Base-by-base conservation (phyloP, 2,797 vertebrate genomes). In the Hyperoplus immaculatus region DNA sequence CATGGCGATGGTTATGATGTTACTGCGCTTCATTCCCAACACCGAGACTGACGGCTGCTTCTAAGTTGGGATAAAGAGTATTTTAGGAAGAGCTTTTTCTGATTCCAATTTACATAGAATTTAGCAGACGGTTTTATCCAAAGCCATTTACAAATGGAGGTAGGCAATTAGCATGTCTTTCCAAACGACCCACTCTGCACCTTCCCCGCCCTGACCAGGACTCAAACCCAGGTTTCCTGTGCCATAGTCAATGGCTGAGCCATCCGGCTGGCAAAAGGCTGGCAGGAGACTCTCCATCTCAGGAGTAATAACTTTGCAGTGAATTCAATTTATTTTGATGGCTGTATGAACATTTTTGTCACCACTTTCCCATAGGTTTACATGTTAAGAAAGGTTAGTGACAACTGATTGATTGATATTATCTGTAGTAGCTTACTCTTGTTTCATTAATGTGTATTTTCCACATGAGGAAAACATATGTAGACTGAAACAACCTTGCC, bases 1-100 rank as follows among this genome's bases (percentile, higher is more conserved):
- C 76, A 96, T 81, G 9, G 94, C 88, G n/a, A 96, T 96, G 85
- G 93, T 95, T 42, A 96, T 87, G 82, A 95, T 95, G 89, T 96
- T 96, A 55, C 95, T 96, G 9, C 95, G 86, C 80, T 95, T 96
- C 83, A 95, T 79, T 36, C 79, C 87, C 89, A 96, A 51, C 21
- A 96, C 94, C 0, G 92, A 94, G 14, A 96, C 69, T 6, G 72
- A 74, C 0, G 59, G 68, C 84, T 90, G 94, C 82, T 95, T 95
- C 93, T 95, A 92, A 12, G 50, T 46, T 6, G 6, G 1, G 4
- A 56, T 1, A 15, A 0, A 54, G 8, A 43, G 15, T 45, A 9
- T 39, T 16, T 39, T n/a, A 43, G 3, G 8, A 0, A 1, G 29
- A 38, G 12, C 5, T 29, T 65, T 58, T 39, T 8, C 54, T 5